Evolutionary conservation across 2,113 vertebrate species (phyloP).

Genomic region (Madoqua kirkii): DNA sequence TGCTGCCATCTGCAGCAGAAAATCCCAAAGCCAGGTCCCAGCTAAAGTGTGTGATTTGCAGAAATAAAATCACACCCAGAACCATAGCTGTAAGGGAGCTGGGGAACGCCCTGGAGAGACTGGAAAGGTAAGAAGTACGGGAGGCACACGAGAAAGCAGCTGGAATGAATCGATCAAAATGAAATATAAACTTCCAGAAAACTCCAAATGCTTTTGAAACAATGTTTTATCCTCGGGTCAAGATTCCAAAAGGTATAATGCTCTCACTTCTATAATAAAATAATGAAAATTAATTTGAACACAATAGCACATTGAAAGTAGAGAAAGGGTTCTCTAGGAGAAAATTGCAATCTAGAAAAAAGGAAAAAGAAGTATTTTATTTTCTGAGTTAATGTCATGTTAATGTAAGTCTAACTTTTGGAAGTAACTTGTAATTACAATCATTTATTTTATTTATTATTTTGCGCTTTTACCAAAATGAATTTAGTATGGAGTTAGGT

Average conservation of each 20-base stretch:
- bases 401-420: not conserved
- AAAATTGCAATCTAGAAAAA: not conserved
- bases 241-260: not conserved
- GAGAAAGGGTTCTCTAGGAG: not conserved
- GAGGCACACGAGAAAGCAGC: not conserved
- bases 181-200: not conserved
- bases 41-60: not conserved
- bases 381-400: not conserved
- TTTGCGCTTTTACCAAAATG: conserved; percentile 15
- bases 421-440: not conserved
- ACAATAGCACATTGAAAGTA: not conserved
- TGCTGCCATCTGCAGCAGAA: not conserved
- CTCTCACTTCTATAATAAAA: not conserved
- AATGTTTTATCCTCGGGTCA: not conserved
- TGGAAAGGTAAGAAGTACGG: not conserved
- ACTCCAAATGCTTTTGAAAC: not conserved
- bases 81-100: not conserved
- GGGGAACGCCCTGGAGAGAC: not conserved
- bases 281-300: not conserved
- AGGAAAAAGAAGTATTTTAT: not conserved
- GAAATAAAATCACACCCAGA: not conserved
- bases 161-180: not conserved
- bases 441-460: conserved; percentile 3
- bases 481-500: not conserved
- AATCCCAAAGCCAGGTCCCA: not conserved